Conservation (phyloP, 2,113 vertebrate species). For the Phocoena phocoena region DNA sequence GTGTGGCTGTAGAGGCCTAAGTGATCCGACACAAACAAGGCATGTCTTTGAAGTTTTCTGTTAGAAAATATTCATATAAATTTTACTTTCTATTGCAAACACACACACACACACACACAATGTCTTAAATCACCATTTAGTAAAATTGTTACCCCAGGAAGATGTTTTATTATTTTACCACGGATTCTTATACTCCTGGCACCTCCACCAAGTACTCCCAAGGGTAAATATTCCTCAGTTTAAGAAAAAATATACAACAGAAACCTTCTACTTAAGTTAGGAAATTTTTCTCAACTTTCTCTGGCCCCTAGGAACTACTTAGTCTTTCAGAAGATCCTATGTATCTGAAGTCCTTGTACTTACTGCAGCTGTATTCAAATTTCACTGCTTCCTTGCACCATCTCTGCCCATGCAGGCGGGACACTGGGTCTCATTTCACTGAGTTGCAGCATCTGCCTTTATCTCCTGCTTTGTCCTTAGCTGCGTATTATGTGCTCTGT, state of each 20-base stretch:
- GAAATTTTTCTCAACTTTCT: neutral
- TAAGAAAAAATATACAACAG: neutral
- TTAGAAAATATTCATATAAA: neutral
- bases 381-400: neutral
- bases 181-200: neutral
- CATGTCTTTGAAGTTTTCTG: neutral
- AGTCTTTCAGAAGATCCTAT: neutral
- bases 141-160: neutral
- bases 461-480: neutral
- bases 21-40: too few species aligned
- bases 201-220: neutral
- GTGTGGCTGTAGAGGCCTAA: neutral
- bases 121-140: neutral
- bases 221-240: neutral
- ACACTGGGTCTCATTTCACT: fast-evolving
- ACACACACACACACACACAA: neutral
- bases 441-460: too few species aligned
- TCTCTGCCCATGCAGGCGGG: neutral
- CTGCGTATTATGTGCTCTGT: neutral
- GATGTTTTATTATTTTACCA: neutral
- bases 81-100: neutral
- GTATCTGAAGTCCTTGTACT: neutral
- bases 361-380: neutral
- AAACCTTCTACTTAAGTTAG: neutral
- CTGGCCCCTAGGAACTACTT: too few species aligned